Conservation (phyloP, 2,113 vertebrate species). For the Ceyx melanurus region DNA sequence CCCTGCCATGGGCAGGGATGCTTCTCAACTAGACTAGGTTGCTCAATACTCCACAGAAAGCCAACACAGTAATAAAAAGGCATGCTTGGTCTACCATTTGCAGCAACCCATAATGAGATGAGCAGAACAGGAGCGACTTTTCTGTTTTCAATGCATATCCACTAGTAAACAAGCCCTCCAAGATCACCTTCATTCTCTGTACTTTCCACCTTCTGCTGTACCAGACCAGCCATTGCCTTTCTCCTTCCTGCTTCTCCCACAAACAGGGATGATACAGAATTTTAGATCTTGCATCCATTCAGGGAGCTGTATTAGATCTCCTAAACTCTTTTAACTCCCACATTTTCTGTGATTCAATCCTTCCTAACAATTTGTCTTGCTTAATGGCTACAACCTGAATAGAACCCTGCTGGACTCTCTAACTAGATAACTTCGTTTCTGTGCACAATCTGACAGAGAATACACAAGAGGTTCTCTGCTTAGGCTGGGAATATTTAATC, state of each 20-base stretch:
- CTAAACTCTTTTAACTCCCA: neutral
- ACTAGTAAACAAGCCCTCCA: neutral
- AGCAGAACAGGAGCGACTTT: neutral
- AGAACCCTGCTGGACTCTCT: neutral
- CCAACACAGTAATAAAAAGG: neutral
- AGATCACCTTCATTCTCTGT: neutral
- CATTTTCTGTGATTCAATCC: neutral
- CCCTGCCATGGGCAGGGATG: too few relatives aligned
- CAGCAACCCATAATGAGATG: neutral
- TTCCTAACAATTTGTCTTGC: neutral
- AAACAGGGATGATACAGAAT: neutral
- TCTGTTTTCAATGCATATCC: neutral
- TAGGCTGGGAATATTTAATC: neutral
- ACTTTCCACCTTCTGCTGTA: neutral
- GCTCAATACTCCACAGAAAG: neutral
- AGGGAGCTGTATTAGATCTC: neutral
- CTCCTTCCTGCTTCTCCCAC: neutral
- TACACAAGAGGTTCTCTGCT: neutral
- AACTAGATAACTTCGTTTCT: neutral
- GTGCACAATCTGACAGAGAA: neutral
- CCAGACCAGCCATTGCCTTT: neutral
- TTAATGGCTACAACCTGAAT: neutral
- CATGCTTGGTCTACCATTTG: neutral
- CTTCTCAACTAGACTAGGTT: too few relatives aligned
- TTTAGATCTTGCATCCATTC: neutral